Base-by-base conservation (phyloP, 2,113 vertebrate species). In the Pelvicachromis taeniatus region DNA sequence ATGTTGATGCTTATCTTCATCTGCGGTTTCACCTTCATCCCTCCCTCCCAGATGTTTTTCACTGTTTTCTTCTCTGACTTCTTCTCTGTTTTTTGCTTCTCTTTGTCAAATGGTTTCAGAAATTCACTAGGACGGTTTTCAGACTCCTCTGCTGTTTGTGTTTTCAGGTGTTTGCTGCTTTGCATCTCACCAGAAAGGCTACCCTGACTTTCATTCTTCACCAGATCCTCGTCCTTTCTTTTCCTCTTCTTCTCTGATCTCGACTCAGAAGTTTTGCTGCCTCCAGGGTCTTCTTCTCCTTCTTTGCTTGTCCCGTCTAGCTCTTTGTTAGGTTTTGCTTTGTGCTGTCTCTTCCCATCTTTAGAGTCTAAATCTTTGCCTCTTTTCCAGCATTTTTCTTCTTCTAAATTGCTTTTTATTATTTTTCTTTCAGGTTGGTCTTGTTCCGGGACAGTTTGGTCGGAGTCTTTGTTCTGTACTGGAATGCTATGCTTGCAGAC, bases 1-100 rank as follows among this genome's bases (percentile, higher is more conserved):
- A 99, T 97, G 91, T 99, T 99, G 59, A 99, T 97, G 88, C 97
- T 99, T 77, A 99, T 99, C 93, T 98, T 99, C 91, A 97, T 98
- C 85, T 96, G 96, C 0, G 97, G 96, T 17, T 97, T 96, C 58
- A 96, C 95, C 91, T 90, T 95, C 7, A 95, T 89, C 12, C 87
- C 87, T 75, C 82, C 91, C 82, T 95, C 92, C 94, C 94, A 95
- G 68, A 95, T 85, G 68, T 94, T 86, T 80, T 14, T 58, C 19
- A 91, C 87, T 59, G 89, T 81, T n/a, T 88, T 92, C 8, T 59
- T 87, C 70, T 90, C 88, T 33, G 65, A 78, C 33, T 87, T 91
- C 63, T 89, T 88, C 14, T 90, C 90, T 0, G 14, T 75, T 21
- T 93, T 92, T 19, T 21, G 48, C 54, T 83, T 91, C 16, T 83